phyloP scores from a whole-genome alignment of 2,797 vertebrate species.

The Tragelaphus oryx region DNA sequence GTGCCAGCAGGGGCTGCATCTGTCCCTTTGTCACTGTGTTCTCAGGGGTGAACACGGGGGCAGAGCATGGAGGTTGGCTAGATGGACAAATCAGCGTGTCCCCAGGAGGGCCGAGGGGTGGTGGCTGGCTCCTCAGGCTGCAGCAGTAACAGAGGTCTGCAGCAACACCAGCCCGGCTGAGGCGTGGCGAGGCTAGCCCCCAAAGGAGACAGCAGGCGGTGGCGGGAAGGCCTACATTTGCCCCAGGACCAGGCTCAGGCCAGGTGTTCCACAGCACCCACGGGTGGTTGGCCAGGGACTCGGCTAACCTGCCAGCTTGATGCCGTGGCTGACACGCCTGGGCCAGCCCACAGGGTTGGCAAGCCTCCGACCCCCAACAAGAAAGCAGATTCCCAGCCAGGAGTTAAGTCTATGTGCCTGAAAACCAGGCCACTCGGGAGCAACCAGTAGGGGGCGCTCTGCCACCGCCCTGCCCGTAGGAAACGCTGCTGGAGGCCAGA shows the following conservation, averaged over 20 bases:
- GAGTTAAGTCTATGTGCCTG: too few relatives aligned
- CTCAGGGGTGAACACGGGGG: fast-evolving
- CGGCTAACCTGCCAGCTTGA: neutral
- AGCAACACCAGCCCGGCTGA: neutral
- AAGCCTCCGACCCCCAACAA: neutral
- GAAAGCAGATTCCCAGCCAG: neutral
- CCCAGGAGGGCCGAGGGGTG: fast-evolving
- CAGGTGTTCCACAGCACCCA: neutral
- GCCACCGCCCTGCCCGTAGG: fast-evolving
- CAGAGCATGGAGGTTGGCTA: neutral
- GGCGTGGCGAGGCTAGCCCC: neutral
- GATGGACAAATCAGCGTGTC: neutral
- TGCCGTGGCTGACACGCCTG: neutral
- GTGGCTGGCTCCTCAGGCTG: neutral
- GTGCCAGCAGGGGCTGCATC: fast-evolving
- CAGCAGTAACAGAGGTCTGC: fast-evolving
- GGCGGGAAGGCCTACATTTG: neutral
- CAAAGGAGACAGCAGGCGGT: too few relatives aligned
- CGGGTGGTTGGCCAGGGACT: neutral
- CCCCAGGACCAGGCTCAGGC: neutral
- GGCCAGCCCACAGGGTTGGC: neutral
- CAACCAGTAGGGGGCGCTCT: neutral
- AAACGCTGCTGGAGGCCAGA: fast-evolving
- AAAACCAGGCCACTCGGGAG: neutral
- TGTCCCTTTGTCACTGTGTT: neutral